phyloP scores from a whole-genome alignment of 1,140 invertebrate genomes.

The Agraylea sexmaculata region DNA sequence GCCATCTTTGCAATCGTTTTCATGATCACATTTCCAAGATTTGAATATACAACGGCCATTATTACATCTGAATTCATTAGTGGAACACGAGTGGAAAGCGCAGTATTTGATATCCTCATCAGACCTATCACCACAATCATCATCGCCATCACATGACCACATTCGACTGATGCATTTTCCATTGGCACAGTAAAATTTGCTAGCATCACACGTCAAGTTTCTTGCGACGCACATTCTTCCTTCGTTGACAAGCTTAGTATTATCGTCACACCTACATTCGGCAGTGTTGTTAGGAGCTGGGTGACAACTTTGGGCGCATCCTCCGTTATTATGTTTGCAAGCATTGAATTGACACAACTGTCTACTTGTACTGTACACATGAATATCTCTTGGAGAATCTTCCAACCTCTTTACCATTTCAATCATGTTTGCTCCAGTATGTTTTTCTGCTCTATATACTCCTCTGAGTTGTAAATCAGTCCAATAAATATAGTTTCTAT shows the following conservation, averaged over 20 bases:
- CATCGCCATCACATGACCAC: slow-evolving; percentile 94
- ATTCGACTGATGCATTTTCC: slow-evolving; percentile 90
- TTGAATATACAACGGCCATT: slow-evolving; percentile 93
- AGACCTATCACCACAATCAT: slow-evolving; percentile 87
- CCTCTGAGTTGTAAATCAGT: slow-evolving; percentile 90
- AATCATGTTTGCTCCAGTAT: slow-evolving; percentile 89
- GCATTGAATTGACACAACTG: slow-evolving; percentile 77
- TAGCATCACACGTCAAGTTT: slow-evolving; percentile 77
- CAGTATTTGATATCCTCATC: slow-evolving; percentile 92
- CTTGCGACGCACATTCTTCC: slow-evolving; percentile 80
- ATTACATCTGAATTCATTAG: slow-evolving; percentile 86
- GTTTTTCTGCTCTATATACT: slow-evolving; percentile 92
- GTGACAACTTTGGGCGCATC: slow-evolving; percentile 91
- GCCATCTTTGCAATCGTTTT: slow-evolving; percentile 89
- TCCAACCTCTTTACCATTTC: slow-evolving; percentile 87
- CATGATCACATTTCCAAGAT: slow-evolving; percentile 89
- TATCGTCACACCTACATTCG: slow-evolving; percentile 80
- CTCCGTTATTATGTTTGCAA: slow-evolving; percentile 88
- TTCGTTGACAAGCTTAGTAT: slow-evolving; percentile 81
- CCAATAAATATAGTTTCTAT: slow-evolving; percentile 91
- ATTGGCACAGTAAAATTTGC: slow-evolving; percentile 88
- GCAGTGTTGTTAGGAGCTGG: slow-evolving; percentile 70
- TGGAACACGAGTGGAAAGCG: slow-evolving; percentile 83
- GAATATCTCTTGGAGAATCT: slow-evolving; percentile 82
- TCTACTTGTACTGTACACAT: slow-evolving; percentile 68